Percentiles rank a stretch among this genome's conserved stretches.
Conservation (phyloP, 2,888 invertebrate genomes). For the Mactromeris polynyma region DNA sequence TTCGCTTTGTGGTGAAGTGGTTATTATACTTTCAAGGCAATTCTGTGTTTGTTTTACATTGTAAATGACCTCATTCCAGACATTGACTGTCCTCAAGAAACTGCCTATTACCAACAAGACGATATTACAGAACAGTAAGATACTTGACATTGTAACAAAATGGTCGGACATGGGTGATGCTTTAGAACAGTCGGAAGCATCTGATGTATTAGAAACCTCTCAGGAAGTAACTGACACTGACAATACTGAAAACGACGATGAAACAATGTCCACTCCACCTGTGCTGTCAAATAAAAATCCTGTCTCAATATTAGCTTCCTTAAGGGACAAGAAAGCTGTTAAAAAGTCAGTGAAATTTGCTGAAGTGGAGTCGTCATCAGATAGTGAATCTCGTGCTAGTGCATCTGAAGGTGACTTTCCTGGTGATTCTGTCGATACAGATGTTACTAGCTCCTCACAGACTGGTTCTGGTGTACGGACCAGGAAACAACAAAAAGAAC, state of each 20-base stretch:
- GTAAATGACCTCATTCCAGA: conserved; percentile 87
- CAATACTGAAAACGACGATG: conserved; percentile 65
- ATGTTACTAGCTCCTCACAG: conserved; percentile 65
- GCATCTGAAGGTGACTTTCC: conserved; percentile 61
- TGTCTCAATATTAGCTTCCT: conserved; percentile 77
- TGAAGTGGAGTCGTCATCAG: conserved; percentile 82
- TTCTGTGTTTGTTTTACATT: no score
- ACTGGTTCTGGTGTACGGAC: conserved; percentile 28
- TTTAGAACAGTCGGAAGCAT: conserved; percentile 31
- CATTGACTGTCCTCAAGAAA: conserved; percentile 93
- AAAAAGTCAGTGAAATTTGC: conserved; percentile 83
- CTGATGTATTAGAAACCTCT: conserved; percentile 35
- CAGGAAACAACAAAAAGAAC: conserved; percentile 46
- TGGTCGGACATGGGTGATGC: conserved; percentile 90
- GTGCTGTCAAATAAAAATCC: conserved; percentile 71
- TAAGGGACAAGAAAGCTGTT: conserved; percentile 61
- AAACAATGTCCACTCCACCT: conserved; percentile 58
- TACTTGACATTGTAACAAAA: conserved; percentile 93
- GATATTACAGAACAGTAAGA: conserved; percentile 96
- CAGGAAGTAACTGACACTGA: conserved; percentile 57
- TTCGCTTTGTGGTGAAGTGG: no score
- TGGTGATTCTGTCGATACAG: conserved; percentile 56
- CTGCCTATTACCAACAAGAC: conserved; percentile 97
- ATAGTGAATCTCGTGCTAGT: conserved; percentile 81
- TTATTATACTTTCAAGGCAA: no score